Base-by-base conservation (phyloP, 2,113 vertebrate genomes). In the Channa argus region DNA sequence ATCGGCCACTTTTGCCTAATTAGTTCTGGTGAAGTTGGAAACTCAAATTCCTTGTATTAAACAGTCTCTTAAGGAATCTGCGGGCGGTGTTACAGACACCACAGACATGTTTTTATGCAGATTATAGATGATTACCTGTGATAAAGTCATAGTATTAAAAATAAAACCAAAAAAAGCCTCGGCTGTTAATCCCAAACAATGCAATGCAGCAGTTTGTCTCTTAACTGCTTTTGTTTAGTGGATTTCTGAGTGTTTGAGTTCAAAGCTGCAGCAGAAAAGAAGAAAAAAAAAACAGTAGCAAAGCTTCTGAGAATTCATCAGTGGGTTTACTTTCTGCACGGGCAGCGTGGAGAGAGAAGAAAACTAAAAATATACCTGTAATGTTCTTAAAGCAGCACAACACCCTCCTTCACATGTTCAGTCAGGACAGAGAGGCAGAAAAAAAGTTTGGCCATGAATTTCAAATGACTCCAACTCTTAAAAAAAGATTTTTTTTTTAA, bases 251-350 rank as follows among this genome's bases (percentile, higher is more conserved):
- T n/a, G 59, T 71, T 61, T 44, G 44, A 70, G 64, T 80, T 82
- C 74, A 82, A 84, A 80, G 79, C 70, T 67, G 53, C 75, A 69
- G 49, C 44, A 24, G 45, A 15, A 41, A 51, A 63, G 13, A 24
- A 24, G 24, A 24, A 24, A 24, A 24, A 24, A 24, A 45, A 5
- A 37, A 41, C 41, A 50, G 14, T 56, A 79, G 52, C 59, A 44
- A 45, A 61, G 59, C 66, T 50, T 0, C 12, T 54, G 46, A 76
- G 71, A 67, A 80, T 77, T 80, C 71, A 82, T 85, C 73, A 52
- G 77, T 74, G 71, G 71, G 53, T 82, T 87, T 78, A 54, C 51
- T 6, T 68, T 82, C 63, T 66, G 72, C 67, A 74, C 63, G 75
- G 67, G 71, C 60, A 65, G 64, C 12, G 5, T 13, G 50, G 33